Percentiles rank a stretch among this genome's conserved stretches.
These are phyloP conservation scores for Bombus terrestris DNA, from an alignment of 1,140 invertebrate species.

Conservation along the genomic window DNA sequence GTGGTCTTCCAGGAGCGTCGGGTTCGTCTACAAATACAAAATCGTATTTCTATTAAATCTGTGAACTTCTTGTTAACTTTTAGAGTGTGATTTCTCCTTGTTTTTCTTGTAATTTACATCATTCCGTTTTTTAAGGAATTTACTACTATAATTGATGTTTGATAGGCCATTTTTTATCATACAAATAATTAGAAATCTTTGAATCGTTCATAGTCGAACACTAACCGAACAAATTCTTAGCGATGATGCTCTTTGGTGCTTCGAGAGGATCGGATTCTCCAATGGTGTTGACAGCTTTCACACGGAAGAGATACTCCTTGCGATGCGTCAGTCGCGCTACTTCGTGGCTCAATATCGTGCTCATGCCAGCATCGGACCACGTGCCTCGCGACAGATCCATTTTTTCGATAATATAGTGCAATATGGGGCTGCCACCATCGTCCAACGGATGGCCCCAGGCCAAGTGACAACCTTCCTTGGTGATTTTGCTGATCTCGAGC, in stretches of 20 bases:
- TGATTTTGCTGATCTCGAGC: conserved; percentile 92
- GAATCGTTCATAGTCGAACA: not conserved
- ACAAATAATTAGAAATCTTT: too few species aligned
- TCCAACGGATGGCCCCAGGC: conserved; percentile 92
- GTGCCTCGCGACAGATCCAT: conserved; percentile 97
- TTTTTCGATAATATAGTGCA: conserved; percentile 98
- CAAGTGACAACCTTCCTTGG: conserved; percentile 94
- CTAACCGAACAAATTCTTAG: conserved; percentile 94
- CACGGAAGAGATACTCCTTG: conserved; percentile 96
- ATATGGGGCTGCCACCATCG: conserved; percentile 95
- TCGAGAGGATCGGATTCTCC: conserved; percentile 96
- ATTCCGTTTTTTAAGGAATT: too few species aligned
- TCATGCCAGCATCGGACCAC: conserved; percentile 97
- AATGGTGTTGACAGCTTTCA: conserved; percentile 96
- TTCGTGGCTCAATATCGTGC: conserved; percentile 91
- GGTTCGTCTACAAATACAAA: conserved; percentile 88
- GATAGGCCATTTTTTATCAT: too few species aligned
- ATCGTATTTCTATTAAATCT: not conserved
- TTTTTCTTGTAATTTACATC: too few species aligned
- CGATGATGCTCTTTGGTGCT: conserved; percentile 93
- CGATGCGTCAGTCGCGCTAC: conserved; percentile 94
- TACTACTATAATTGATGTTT: too few species aligned
- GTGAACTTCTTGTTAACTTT: too few species aligned
- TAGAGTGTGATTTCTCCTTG: too few species aligned
- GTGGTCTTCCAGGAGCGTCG: conserved; percentile 94